phyloP scores from a whole-genome alignment of 2,888 invertebrate genomes.

The Digitonthophagus gazella region DNA sequence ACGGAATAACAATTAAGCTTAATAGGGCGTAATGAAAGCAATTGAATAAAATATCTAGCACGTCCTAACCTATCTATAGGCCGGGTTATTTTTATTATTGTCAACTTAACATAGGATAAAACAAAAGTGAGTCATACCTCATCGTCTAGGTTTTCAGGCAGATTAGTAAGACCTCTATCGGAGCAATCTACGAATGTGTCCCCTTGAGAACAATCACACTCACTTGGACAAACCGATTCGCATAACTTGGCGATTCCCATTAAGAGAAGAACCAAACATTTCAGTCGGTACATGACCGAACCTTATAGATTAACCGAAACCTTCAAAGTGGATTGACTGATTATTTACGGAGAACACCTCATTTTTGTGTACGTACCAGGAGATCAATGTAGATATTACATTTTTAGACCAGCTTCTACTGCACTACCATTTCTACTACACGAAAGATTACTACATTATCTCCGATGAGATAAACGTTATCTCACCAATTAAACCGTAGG shows the following conservation, averaged over 20 bases:
- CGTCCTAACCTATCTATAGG: background rate
- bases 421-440: constrained; percentile 9
- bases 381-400: constrained; percentile 1
- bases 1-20: constrained; percentile 7
- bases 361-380: background rate
- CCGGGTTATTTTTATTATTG: background rate
- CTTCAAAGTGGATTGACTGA: background rate
- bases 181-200: constrained; percentile 29
- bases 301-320: too few relatives aligned
- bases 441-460: constrained; percentile 13
- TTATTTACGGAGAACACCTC: background rate
- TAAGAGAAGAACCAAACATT: background rate
- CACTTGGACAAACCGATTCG: constrained; percentile 34
- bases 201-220: constrained; percentile 27
- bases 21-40: constrained; percentile 10
- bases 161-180: constrained; percentile 42
- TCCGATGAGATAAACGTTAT: constrained; percentile 8
- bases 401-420: background rate
- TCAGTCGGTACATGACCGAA: background rate
- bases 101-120: constrained; percentile 1
- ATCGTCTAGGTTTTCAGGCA: constrained; percentile 50
- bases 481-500: background rate
- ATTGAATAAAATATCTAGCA: constrained; percentile 11
- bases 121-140: constrained; percentile 34
- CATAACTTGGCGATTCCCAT: background rate